Base-by-base conservation (phyloP, 2,797 vertebrate species). In the Gymnothorax javanicus region DNA sequence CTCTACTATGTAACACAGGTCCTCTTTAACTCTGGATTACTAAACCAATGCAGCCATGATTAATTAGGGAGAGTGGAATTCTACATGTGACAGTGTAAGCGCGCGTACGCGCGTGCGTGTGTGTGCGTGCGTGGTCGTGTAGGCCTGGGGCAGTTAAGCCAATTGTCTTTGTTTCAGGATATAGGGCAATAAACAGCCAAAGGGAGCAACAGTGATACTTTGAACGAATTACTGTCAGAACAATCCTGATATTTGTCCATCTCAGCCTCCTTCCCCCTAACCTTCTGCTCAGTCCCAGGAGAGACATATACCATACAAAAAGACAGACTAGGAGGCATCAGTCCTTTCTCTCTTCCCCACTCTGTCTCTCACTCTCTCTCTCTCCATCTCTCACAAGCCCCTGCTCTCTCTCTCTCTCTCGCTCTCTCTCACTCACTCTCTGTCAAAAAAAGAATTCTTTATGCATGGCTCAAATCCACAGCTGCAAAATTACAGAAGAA, bases 241-340 rank as follows among this genome's bases (percentile, higher is more conserved):
- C 88, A 91, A 89, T 67, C 52, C 82, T 52, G 64, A 56, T 60
- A 62, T 20, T 43, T 88, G 88, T 90, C 83, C 89, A 85, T 43
- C 75, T 90, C 90, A 93, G 57, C 33, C 77, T 77, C 73, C 73
- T 27, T 17, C 52, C 73, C 73, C 33, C 8, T 17, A 12, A 77
- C 82, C 89, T 89, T 85, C 57, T 57, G 27, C 87, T 23, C 0
- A 50, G 86, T 94, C 93, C 90, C 93, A 52, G 71, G 93, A 91
- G 94, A 92, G 91, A 91, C 89, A 91, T 93, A 89, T 87, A 86
- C 88, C 90, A 90, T 91, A 69, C 84, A 79, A 82, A 60, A 87
- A 87, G 71, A 73, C 79, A 91, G 89, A 89, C 52, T 17, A 20
- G 64, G 82, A 33, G 71, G 13, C 11, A 43, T 43, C 7, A 52